Evolutionary conservation across 2,113 vertebrate genomes (phyloP), one percentile per base, ranked within the genome.

Genomic region (Aplodontia rufa): DNA sequence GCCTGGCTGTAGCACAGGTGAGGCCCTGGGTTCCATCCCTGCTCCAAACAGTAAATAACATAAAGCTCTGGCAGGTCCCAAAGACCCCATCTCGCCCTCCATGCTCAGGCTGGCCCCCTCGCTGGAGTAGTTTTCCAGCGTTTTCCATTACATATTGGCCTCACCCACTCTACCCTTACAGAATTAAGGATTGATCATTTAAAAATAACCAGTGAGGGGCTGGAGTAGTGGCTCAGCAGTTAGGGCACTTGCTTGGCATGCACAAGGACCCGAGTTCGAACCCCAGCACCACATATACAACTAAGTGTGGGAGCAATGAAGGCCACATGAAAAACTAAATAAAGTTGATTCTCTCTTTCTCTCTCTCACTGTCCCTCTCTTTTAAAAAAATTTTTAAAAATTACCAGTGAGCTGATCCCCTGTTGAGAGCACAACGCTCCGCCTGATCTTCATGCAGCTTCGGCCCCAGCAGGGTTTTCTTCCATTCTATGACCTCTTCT

Each of bases 61-160:
- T 5, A 40, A 26, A 12, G 7, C 28, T 3, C 5, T 1, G 5
- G 10, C 11, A 7, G 14, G 12, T 19, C 20, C 84, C 40, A 51
- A 19, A 42, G 32, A 37, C 22, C 5, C 1, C 6, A 12, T 20
- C 55, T 37, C 8, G 20, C 37, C 22, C 6, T 9, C 24, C 24
- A 0, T 8, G 12, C 8, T 2, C 10, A 2, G 1, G 26, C 26
- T 0, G 10, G 60, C 51, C 19, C n/a, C 11, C 11, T 82, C 13
- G 68, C 37, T 12, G 8, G 30, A 76, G 14, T 4, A 3, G 4
- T 20, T 20, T 92, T 45, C 47, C 68, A 30, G 85, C 66, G n/a
- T 71, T 87, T 58, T 22, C 49, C 8, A 6, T 42, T 14, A 30
- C n/a, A 8, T 37, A 45, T 2, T 49, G 20, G 24, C 16, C 11